Conservation (phyloP, 1,140 invertebrate genomes). For the Mya arenaria region DNA sequence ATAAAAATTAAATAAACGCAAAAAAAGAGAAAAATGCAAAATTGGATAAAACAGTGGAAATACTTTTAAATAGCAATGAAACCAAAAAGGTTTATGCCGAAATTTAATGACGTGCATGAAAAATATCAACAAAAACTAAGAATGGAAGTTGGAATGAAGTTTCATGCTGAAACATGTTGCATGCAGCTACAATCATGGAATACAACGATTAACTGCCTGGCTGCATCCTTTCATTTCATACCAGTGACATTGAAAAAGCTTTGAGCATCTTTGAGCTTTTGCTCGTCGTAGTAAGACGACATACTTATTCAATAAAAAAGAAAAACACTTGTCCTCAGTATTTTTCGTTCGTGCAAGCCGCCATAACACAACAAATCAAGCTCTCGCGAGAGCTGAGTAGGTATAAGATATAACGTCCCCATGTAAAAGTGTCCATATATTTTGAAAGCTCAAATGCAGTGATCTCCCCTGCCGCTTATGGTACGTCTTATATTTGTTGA, state of each 20-base stretch:
- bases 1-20: no score
- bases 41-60: no score
- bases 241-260: constrained; percentile 45
- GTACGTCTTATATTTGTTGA: no score
- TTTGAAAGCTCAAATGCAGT: neutral
- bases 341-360: neutral
- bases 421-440: no score
- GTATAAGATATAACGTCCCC: no score
- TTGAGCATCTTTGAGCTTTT: constrained; percentile 42
- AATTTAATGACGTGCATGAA: no score
- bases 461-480: no score
- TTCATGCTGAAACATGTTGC: neutral
- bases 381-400: constrained; percentile 35
- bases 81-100: no score
- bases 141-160: neutral
- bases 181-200: neutral
- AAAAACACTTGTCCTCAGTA: neutral
- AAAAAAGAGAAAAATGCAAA: no score
- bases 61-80: no score
- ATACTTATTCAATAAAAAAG: constrained; percentile 11
- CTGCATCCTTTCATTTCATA: neutral
- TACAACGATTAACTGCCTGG: neutral
- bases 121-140: no score
- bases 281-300: constrained; percentile 41
- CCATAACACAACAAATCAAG: constrained; percentile 48